phyloP scores from a whole-genome alignment of 2,797 vertebrate genomes.

The Poeciliopsis gracilis region DNA sequence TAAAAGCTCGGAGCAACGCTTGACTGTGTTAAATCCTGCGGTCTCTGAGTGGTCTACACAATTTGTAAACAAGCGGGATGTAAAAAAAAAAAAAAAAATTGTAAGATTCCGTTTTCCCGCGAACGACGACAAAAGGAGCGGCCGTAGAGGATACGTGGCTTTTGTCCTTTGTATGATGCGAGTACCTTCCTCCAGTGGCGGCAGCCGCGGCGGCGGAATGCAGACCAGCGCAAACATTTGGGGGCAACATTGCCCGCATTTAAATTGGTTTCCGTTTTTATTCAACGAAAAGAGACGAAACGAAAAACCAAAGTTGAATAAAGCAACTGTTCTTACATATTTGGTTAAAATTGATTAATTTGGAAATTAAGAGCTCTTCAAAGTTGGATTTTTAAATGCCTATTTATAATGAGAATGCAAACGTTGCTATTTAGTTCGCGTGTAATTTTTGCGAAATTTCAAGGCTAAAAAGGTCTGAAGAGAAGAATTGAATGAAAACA shows the following conservation, averaged over 20 bases:
- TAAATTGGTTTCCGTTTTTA: slow-evolving; percentile 30
- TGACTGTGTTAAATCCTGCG: slow-evolving; percentile 67
- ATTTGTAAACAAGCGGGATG: slow-evolving; percentile 46
- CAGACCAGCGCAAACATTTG: slow-evolving; percentile 42
- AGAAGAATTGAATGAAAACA: slow-evolving; percentile 14
- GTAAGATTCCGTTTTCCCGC: slow-evolving; percentile 14
- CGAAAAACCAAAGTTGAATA: slow-evolving; percentile 17
- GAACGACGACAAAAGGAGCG: slow-evolving; percentile 6
- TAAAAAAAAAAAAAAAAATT: neutral
- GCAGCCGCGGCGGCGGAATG: slow-evolving; percentile 65
- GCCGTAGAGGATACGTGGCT: slow-evolving; percentile 26
- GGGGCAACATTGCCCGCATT: slow-evolving; percentile 31
- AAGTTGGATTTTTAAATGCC: neutral
- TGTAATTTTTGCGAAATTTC: slow-evolving; percentile 9
- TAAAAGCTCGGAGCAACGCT: slow-evolving; percentile 62
- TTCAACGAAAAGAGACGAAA: slow-evolving; percentile 11
- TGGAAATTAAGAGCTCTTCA: neutral
- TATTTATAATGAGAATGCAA: neutral
- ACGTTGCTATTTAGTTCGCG: neutral
- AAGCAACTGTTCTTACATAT: neutral
- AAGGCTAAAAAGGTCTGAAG: neutral
- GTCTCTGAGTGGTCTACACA: slow-evolving; percentile 55
- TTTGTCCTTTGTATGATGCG: slow-evolving; percentile 49
- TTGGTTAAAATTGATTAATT: neutral
- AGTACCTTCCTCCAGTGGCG: slow-evolving; percentile 33